Evolutionary conservation across 2,888 invertebrate species (phyloP), one percentile per base, ranked within the genome.

Genomic region (Alloscopus bannaensis): DNA sequence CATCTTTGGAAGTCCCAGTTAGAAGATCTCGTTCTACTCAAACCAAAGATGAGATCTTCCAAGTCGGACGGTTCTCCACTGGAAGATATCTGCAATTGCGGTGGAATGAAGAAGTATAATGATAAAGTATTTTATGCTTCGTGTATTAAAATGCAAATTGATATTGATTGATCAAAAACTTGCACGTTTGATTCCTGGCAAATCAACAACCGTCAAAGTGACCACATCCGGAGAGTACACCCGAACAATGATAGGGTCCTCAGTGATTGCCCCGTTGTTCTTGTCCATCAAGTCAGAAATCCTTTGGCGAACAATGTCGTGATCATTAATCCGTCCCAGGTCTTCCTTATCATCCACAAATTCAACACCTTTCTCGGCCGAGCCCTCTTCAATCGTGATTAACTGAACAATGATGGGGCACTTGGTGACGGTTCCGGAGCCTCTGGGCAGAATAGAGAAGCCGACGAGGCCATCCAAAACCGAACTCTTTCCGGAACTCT

Each of bases 151-250:
- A 36, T 8, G 6, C 13, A 36, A 36, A 13, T 36, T 36, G 26
- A 20, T 57, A 24, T 20, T 8, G 6, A 13, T n/a, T n/a, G n/a
- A n/a, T n/a, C n/a, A n/a, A n/a, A n/a, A n/a, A 13, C 45, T 8
- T 73, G 65, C 73, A 11, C 66, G 20, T 24, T 75, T 75, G 81
- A 99, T 94, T 80, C 99, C 99, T 66, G 99, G 99, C 64, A 99
- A 90, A 91, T 99, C 99, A 64, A 99, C 97, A 62, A 99, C 90
- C 0, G 99, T 82, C 66, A 96, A 90, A 88, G 97, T 98, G 66
- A 99, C 95, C 24, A 99, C 98, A 85, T 92, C 92, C 16, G 94
- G 93, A 0, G 99, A 99, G 88, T 90, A 99, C 87, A 99, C 97
- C 89, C 98, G 98, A 80, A 99, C 91, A 88, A 94, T 96, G 86